Percentiles rank a stretch among this genome's conserved stretches.
phyloP scores from a whole-genome alignment of 2,113 vertebrate species.

The Elanus axillaris region DNA sequence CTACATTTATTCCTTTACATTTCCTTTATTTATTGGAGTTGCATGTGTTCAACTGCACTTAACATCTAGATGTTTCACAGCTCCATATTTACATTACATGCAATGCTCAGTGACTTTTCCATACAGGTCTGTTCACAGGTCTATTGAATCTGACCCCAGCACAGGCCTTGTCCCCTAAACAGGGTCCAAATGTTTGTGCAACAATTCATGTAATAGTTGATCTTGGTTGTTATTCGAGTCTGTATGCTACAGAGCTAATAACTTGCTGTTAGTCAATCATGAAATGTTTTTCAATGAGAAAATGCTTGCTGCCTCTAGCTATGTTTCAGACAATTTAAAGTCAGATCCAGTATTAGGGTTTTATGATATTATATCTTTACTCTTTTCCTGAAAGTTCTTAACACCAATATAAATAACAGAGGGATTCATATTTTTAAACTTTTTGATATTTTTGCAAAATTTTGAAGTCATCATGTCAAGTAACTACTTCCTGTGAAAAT shows the following conservation, averaged over 20 bases:
- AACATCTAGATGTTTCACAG: background rate
- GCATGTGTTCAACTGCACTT: background rate
- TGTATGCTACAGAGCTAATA: background rate
- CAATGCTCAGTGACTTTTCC: background rate
- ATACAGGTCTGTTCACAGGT: background rate
- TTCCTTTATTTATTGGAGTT: background rate
- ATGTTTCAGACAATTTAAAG: background rate
- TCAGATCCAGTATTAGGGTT: background rate
- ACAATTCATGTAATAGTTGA: background rate
- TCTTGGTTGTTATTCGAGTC: background rate
- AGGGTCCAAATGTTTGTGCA: background rate
- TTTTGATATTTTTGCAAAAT: background rate
- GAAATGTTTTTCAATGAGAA: background rate
- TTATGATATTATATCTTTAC: background rate
- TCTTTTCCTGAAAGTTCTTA: background rate
- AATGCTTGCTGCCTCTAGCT: background rate
- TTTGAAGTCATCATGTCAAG: background rate
- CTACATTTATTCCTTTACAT: background rate
- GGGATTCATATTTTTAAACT: background rate
- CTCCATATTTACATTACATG: background rate
- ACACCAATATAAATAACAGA: background rate
- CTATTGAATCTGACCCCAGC: background rate
- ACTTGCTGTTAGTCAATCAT: background rate
- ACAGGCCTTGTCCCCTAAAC: background rate
- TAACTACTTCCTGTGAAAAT: background rate